phyloP scores from a whole-genome alignment of 2,113 vertebrate genomes.

The Oophaga pumilio region DNA sequence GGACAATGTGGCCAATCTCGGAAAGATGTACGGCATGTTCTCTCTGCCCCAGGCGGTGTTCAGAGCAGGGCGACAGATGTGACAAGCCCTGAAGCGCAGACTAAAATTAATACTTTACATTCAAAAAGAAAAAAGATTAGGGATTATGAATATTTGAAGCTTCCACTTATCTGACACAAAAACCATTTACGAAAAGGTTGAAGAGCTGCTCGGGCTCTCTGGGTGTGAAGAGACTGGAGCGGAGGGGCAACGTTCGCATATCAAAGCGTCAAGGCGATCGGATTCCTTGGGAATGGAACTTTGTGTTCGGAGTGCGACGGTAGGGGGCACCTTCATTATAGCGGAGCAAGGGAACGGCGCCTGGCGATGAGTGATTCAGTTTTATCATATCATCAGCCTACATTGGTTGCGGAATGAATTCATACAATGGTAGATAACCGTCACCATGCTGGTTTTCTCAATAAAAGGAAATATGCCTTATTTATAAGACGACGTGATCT shows the following conservation, averaged over 20 bases:
- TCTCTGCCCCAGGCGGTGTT: conserved; percentile 47
- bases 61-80: conserved; percentile 27
- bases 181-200: conserved; percentile 45
- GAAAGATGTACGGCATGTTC: conserved; percentile 39
- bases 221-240: conserved; percentile 13
- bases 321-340: conserved; percentile 49
- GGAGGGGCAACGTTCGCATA: conserved; percentile 39
- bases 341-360: background rate
- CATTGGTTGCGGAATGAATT: background rate
- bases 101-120: conserved; percentile 54
- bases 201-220: conserved; percentile 20
- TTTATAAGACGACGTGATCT: background rate
- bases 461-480: background rate
- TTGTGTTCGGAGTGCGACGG: conserved; percentile 18
- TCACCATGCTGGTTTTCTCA: background rate
- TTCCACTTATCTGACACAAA: conserved; percentile 54
- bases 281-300: conserved; percentile 8
- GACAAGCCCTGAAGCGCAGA: conserved; percentile 48
- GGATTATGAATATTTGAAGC: conserved; percentile 56
- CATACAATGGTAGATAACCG: background rate
- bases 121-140: conserved; percentile 57
- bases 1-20: conserved; percentile 40
- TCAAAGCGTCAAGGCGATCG: conserved; percentile 15
- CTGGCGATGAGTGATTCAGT: background rate
- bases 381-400: conserved; percentile 3